These are phyloP conservation scores for Lumbricus terrestris DNA, from an alignment of 2,888 invertebrate genomes.

Conservation along the genomic window DNA sequence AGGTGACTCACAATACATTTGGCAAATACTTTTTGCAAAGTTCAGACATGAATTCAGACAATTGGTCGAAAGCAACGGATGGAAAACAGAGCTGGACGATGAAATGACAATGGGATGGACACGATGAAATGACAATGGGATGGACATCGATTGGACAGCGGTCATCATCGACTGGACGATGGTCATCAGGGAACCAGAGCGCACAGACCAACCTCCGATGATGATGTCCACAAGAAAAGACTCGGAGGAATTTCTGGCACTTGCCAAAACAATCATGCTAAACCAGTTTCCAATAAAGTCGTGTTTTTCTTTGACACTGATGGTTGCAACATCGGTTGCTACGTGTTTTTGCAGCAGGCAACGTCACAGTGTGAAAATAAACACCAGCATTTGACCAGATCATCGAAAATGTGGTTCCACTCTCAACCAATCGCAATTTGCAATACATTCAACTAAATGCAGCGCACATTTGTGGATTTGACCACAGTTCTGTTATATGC, in stretches of 20 bases:
- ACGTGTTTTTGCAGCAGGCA: background rate
- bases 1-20: background rate
- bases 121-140: background rate
- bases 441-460: background rate
- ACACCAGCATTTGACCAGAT: background rate
- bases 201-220: background rate
- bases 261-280: background rate
- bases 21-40: background rate
- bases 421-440: background rate
- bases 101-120: background rate
- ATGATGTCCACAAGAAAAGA: background rate
- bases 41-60: background rate
- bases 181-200: background rate
- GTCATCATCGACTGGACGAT: too few relatives aligned
- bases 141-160: background rate
- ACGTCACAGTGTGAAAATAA: background rate
- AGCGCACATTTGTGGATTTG: too few relatives aligned
- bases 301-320: background rate
- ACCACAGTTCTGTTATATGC: background rate
- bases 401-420: background rate
- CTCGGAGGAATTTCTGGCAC: background rate
- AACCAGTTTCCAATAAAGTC: background rate
- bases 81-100: background rate
- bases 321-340: background rate
- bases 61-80: background rate